Evolutionary conservation across 2,888 invertebrate species (phyloP), one percentile per base, ranked within the genome.

Genomic region (Cryptus armator): DNA sequence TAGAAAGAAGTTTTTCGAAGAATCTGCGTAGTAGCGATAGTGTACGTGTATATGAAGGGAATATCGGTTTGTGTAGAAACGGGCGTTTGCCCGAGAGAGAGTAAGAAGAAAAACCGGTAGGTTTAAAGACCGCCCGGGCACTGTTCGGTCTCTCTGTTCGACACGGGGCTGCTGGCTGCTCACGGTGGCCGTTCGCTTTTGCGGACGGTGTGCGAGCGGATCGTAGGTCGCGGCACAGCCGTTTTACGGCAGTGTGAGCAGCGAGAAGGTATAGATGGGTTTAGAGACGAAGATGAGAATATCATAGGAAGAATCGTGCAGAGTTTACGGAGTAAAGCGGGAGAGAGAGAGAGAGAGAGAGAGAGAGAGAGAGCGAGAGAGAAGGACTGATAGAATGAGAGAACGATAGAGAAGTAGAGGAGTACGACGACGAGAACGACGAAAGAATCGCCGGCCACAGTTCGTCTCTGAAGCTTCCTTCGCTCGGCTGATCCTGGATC

Each of bases 91-190:
- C 32, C 32, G 51, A 48, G 70, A 80, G 85, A 46, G 70, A 43
- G 80, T 68, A 51, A 68, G 59, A 68, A 75, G 78, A 82, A 84
- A 86, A 86, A 83, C 86, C 84, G 84, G 86, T 87, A 85, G 81
- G 76, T 87, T 86, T 86, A 87, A 87, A 87, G 87, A 87, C 81
- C 87, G 86, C 74, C 71, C 71, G 72, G 71, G 78, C 72, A 72
- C 71, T 71, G 81, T 43, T 64, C 66, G 70, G 75, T 59, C 70
- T 56, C 29, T 62, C 67, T 64, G 64, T 75, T 32, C 72, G 64
- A 43, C 37, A 48, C 48, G 72, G 66, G 79, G 59, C 71, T 16
- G 19, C 46, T 24, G 46, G 46, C 29, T 10, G 24, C 46, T 75
- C 53, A 51, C 72, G 46, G 74, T 64, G 74, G 62, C 64, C 48